Evolutionary conservation across 2,888 invertebrate genomes (phyloP).

Genomic region (Sisyra terminalis): DNA sequence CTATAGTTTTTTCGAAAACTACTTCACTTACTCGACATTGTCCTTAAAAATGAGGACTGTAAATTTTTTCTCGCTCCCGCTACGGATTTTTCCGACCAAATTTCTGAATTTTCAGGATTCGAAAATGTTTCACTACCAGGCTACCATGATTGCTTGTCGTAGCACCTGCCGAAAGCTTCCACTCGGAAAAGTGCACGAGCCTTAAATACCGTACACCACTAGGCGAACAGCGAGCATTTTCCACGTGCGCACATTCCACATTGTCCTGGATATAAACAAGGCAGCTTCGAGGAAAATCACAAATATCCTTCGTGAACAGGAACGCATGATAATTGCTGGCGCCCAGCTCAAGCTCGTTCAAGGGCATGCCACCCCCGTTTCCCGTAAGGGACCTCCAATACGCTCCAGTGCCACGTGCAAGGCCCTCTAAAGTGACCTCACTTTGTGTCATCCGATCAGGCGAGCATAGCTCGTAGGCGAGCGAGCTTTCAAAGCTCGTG

Average conservation of each 20-base stretch:
- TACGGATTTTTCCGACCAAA: not conserved
- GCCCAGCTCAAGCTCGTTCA: not conserved
- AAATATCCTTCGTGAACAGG: constrained; percentile 8
- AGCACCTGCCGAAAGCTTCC: too few relatives aligned
- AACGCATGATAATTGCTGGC: constrained; percentile 3
- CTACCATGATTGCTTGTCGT: not conserved
- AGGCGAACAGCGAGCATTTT: constrained; percentile 1
- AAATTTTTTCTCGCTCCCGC: too few relatives aligned
- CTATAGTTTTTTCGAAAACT: too few relatives aligned
- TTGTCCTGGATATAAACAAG: not conserved
- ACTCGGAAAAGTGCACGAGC: too few relatives aligned
- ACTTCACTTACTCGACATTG: too few relatives aligned
- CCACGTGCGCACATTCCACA: not conserved
- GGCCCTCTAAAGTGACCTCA: constrained; percentile 9
- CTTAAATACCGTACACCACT: not conserved
- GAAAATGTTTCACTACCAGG: constrained; percentile 5
- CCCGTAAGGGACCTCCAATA: not conserved
- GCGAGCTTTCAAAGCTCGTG: not conserved
- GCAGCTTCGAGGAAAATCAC: constrained; percentile 8
- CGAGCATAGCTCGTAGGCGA: constrained; percentile 3
- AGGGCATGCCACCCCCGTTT: not conserved
- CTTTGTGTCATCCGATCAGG: constrained; percentile 7
- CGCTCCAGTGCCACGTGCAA: not conserved
- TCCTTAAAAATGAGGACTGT: too few relatives aligned
- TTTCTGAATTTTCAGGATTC: constrained; percentile 9